phyloP scores from a whole-genome alignment of 2,888 invertebrate genomes.

The Drosophila neutralis region DNA sequence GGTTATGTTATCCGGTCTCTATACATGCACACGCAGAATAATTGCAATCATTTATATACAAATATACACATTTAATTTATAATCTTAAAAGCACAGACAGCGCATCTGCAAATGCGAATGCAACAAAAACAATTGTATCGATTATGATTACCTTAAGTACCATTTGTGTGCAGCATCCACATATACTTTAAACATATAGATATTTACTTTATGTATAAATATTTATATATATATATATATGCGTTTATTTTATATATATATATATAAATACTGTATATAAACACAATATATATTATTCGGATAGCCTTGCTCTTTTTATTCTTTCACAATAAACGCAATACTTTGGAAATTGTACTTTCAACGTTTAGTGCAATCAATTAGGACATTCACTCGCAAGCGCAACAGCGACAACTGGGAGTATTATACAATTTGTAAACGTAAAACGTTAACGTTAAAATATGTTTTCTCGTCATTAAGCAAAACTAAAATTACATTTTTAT shows the following conservation, averaged over 20 bases:
- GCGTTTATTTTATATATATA: constrained; percentile 2
- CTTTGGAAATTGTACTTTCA: constrained; percentile 27
- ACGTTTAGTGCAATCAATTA: constrained; percentile 47
- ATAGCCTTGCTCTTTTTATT: constrained; percentile 14
- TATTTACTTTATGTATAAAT: constrained; percentile 13
- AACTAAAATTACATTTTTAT: constrained; percentile 7
- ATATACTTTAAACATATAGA: constrained; percentile 11
- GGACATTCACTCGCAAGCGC: constrained; percentile 31
- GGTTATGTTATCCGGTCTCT: constrained; percentile 16
- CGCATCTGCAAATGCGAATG: constrained; percentile 39
- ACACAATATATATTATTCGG: constrained; percentile 1
- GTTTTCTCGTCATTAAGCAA: constrained; percentile 34
- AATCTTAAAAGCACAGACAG: constrained; percentile 35
- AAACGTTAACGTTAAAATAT: constrained; percentile 46
- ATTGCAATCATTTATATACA: constrained; percentile 22
- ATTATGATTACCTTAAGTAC: constrained; percentile 28
- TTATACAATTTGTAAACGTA: constrained; percentile 36
- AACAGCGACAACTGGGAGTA: constrained; percentile 23
- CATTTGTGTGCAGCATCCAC: constrained; percentile 27
- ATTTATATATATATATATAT: constrained; percentile 7
- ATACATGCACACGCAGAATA: constrained; percentile 2
- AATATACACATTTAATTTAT: constrained; percentile 15
- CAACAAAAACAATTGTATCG: constrained; percentile 21
- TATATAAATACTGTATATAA: constrained; percentile 2
- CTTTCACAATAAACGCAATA: constrained; percentile 16